phyloP scores from a whole-genome alignment of 2,113 vertebrate species.

The Origma solitaria region DNA sequence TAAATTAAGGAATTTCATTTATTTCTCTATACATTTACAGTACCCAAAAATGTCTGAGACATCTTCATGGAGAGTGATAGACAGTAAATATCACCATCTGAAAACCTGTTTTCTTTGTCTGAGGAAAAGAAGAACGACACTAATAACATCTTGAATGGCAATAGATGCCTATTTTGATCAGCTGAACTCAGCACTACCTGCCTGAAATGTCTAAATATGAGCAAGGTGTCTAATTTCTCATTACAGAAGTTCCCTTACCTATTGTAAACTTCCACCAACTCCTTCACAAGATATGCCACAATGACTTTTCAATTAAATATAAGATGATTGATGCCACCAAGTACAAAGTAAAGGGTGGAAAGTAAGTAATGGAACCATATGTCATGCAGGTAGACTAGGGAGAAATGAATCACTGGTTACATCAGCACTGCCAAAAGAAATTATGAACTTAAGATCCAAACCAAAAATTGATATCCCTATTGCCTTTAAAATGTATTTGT shows the following conservation, averaged over 20 bases:
- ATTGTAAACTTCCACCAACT: not conserved
- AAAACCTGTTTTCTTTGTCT: not conserved
- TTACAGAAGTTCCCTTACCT: not conserved
- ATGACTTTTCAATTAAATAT: constrained; percentile 5
- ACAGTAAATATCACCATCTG: not conserved
- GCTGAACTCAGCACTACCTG: not conserved
- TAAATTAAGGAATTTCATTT: not conserved
- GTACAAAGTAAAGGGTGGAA: not conserved
- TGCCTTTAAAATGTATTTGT: not conserved
- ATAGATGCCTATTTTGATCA: not conserved
- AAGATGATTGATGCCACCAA: not conserved
- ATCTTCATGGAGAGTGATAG: not conserved
- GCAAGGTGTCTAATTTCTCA: not conserved
- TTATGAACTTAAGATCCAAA: not conserved
- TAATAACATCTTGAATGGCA: not conserved
- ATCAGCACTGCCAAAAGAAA: not conserved
- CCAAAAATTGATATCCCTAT: not conserved
- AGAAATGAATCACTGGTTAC: not conserved
- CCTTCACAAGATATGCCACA: not conserved
- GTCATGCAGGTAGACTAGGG: not conserved
- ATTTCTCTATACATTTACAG: not conserved
- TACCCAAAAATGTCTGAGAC: not conserved
- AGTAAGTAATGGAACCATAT: not conserved
- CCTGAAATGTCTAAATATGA: not conserved
- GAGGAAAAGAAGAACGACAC: not conserved